A percentile compares a stretch with the other conserved stretches of the same genome.
These are phyloP conservation scores for Alcedo quadribrachys DNA, from an alignment of 2,797 vertebrate genomes.

Conservation along the genomic window DNA sequence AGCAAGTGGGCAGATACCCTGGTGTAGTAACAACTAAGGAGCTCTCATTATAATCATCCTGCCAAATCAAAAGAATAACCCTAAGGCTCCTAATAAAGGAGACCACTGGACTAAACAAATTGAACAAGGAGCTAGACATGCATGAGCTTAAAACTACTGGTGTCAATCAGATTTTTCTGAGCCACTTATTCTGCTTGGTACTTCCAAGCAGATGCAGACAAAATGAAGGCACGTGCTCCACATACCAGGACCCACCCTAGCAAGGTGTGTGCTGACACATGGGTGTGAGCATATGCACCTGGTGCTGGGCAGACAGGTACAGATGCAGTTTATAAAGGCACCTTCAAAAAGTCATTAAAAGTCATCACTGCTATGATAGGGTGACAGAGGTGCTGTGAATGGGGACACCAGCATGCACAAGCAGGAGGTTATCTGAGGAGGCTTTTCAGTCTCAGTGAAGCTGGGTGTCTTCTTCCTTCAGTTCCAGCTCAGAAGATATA, in stretches of 20 bases:
- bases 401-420: rapidly evolving
- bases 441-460: background rate
- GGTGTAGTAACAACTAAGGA: slow-evolving; percentile 62
- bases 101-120: slow-evolving; percentile 71
- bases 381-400: rapidly evolving
- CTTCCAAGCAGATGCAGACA: background rate
- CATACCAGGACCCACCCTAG: background rate
- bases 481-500: background rate
- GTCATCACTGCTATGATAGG: background rate
- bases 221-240: background rate
- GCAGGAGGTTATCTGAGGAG: background rate
- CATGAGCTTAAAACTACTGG: slow-evolving; percentile 36
- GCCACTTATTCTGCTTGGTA: background rate
- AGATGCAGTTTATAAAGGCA: background rate
- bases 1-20: slow-evolving; percentile 69
- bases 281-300: background rate
- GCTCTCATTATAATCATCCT: slow-evolving; percentile 72
- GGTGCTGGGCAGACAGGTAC: background rate
- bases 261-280: background rate
- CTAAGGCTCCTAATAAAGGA: slow-evolving; percentile 71
- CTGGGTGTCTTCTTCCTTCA: rapidly evolving
- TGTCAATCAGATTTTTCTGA: slow-evolving; percentile 47
- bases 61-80: slow-evolving; percentile 72
- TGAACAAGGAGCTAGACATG: slow-evolving; percentile 59
- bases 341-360: background rate